Percentiles rank a stretch among this genome's conserved stretches.
phyloP scores from a whole-genome alignment of 2,888 invertebrate species.

The Urechis unicinctus region DNA sequence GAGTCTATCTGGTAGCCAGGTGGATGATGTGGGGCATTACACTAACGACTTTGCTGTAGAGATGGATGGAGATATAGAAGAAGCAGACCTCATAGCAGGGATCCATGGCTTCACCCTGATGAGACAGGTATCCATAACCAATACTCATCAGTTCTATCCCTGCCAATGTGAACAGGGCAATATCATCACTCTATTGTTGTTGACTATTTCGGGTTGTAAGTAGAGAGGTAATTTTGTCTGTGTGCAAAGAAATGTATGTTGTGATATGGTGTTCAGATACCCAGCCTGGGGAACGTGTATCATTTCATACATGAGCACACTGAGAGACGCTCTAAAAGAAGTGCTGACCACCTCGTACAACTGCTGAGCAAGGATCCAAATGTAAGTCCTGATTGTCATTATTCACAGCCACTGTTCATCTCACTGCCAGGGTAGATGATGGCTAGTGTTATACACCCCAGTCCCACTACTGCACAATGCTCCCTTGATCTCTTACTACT shows the following conservation, averaged over 20 bases:
- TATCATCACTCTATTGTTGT: too few species aligned
- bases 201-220: not conserved
- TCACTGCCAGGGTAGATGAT: too few species aligned
- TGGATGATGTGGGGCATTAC: conserved; percentile 14
- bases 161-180: too few species aligned
- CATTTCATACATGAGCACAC: conserved; percentile 29
- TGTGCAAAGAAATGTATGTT: not conserved
- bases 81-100: conserved; percentile 28
- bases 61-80: conserved; percentile 19
- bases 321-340: conserved; percentile 30
- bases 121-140: conserved; percentile 24
- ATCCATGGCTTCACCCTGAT: conserved; percentile 30
- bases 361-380: conserved; percentile 26
- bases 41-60: conserved; percentile 28
- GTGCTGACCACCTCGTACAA: conserved; percentile 26
- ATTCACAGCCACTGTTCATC: too few species aligned
- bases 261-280: conserved; percentile 21
- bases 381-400: conserved; percentile 22
- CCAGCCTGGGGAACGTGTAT: conserved; percentile 20
- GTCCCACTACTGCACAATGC: too few species aligned
- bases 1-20: too few species aligned
- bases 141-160: too few species aligned
- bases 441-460: too few species aligned
- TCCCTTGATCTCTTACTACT: too few species aligned
- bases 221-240: not conserved